Conservation (phyloP, 2,888 invertebrate species). For the Xanthia icteritia region DNA sequence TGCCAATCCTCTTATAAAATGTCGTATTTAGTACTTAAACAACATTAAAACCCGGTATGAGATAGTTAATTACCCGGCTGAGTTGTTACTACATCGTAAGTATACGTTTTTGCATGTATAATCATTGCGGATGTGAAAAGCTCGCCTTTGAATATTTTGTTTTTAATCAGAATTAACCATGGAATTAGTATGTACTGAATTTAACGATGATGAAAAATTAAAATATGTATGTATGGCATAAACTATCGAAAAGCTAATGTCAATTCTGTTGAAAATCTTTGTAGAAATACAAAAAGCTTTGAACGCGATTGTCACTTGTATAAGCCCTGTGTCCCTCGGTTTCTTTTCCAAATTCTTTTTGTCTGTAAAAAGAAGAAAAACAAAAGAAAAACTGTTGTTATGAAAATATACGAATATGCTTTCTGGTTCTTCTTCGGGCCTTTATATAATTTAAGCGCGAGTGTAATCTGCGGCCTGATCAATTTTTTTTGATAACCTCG, state of each 20-base stretch:
- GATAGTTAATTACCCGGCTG: slow-evolving; percentile 46
- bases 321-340: too few relatives aligned
- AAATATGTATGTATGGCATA: too few relatives aligned
- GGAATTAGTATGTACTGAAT: background rate
- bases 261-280: background rate
- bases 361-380: background rate
- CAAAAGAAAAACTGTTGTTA: background rate
- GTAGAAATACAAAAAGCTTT: background rate
- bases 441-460: background rate
- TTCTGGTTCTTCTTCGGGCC: background rate
- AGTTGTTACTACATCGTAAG: slow-evolving; percentile 35
- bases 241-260: too few relatives aligned
- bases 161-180: slow-evolving; percentile 1
- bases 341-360: background rate
- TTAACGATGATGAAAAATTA: background rate
- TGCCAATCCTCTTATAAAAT: slow-evolving; percentile 55
- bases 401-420: background rate
- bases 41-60: slow-evolving; percentile 39
- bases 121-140: slow-evolving; percentile 45
- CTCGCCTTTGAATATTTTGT: slow-evolving; percentile 5
- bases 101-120: slow-evolving; percentile 36
- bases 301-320: too few relatives aligned
- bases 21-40: slow-evolving; percentile 43
- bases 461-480: background rate
- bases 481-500: background rate